Evolutionary conservation across 2,888 invertebrate genomes (phyloP).

Genomic region (Cephus pygmeus): DNA sequence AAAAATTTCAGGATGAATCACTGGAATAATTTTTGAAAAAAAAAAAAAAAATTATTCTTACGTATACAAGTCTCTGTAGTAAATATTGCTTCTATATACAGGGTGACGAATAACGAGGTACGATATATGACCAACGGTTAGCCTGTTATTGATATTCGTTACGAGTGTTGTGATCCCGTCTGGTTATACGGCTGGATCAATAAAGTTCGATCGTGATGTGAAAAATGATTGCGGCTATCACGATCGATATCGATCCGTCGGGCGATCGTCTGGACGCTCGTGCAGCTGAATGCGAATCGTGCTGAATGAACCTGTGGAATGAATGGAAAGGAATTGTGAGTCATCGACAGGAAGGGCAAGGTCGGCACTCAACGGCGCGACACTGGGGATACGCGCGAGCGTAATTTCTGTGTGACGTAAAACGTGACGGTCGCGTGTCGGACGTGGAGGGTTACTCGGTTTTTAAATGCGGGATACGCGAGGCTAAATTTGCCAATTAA

Average conservation of each 20-base stretch:
- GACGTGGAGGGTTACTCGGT: neutral
- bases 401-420: neutral
- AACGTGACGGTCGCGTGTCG: neutral
- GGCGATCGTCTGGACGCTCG: neutral
- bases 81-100: neutral
- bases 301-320: constrained; percentile 3
- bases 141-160: neutral
- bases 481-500: too few relatives aligned
- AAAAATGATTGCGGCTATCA: neutral
- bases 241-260: neutral
- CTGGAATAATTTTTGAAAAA: neutral
- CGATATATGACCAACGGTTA: too few relatives aligned
- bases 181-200: neutral
- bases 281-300: neutral
- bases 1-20: neutral
- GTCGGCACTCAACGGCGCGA: constrained; percentile 15
- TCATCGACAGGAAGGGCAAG: constrained; percentile 47
- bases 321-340: constrained; percentile 40
- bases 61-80: neutral
- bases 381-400: constrained; percentile 29
- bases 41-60: neutral
- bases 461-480: too few relatives aligned
- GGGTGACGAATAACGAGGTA: too few relatives aligned
- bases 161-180: neutral
- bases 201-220: neutral